Conservation (phyloP, 2,113 vertebrate species). For the Lophura nycthemera region DNA sequence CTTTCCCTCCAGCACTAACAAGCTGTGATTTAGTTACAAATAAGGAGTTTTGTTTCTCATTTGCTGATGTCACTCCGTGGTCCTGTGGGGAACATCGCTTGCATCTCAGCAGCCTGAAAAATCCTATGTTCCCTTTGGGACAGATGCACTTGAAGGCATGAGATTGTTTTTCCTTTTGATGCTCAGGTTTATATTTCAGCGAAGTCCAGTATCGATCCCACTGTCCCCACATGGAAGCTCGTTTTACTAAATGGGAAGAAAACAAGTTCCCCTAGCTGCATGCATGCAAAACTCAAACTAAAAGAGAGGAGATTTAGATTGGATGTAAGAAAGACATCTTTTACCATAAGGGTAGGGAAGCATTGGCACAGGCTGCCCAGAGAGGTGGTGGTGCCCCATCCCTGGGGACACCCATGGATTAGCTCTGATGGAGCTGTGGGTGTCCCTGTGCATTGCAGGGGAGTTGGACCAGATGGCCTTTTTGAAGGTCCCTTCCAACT, state of each 20-base stretch:
- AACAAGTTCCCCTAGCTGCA: slow-evolving; percentile 43
- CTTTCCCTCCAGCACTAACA: slow-evolving; percentile 19
- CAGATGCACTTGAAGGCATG: slow-evolving; percentile 23
- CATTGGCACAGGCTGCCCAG: too few species aligned
- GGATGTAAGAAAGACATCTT: too few species aligned
- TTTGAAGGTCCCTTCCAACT: too few species aligned
- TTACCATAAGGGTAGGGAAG: too few species aligned
- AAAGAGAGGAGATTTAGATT: too few species aligned
- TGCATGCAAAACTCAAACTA: neutral
- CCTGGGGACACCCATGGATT: too few species aligned
- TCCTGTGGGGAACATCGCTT: neutral
- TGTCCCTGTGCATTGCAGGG: too few species aligned
- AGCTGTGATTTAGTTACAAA: slow-evolving; percentile 52
- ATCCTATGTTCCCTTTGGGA: slow-evolving; percentile 47
- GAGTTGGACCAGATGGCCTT: too few species aligned
- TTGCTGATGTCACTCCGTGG: slow-evolving; percentile 50
- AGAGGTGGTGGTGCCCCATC: too few species aligned
- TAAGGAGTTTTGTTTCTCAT: slow-evolving; percentile 49
- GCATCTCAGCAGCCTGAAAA: slow-evolving; percentile 35
- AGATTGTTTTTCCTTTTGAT: slow-evolving; percentile 61
- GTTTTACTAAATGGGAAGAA: slow-evolving; percentile 66
- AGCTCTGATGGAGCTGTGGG: too few species aligned
- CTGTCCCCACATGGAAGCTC: slow-evolving; percentile 24
- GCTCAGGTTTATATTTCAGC: slow-evolving; percentile 58
- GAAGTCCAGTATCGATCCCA: slow-evolving; percentile 49